These are phyloP conservation scores for Stenoptilia bipunctidactyla DNA, from an alignment of 2,888 invertebrate species.

Conservation along the genomic window DNA sequence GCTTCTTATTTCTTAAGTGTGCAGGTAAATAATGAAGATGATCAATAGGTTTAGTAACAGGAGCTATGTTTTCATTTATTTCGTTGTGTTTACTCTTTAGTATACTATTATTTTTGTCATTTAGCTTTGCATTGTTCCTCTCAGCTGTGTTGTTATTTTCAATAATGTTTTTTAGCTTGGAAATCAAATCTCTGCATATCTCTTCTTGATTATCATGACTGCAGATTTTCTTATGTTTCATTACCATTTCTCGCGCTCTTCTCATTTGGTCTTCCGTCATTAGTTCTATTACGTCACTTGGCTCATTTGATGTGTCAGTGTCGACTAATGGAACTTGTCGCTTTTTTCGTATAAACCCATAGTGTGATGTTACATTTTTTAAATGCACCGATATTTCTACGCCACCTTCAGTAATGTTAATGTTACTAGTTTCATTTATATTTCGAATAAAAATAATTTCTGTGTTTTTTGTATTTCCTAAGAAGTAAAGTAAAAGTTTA, in stretches of 20 bases:
- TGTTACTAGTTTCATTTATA: slow-evolving; percentile 28
- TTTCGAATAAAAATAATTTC: slow-evolving; percentile 41
- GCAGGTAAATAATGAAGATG: too few relatives aligned
- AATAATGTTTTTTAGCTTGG: slow-evolving; percentile 28
- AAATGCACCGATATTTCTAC: slow-evolving; percentile 30
- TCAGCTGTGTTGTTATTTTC: background rate
- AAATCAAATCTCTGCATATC: slow-evolving; percentile 40
- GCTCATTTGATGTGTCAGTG: slow-evolving; percentile 6
- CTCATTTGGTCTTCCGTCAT: slow-evolving; percentile 26
- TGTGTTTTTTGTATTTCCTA: slow-evolving; percentile 29
- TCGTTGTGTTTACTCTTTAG: background rate
- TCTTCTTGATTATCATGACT: slow-evolving; percentile 31
- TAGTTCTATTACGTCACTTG: slow-evolving; percentile 20
- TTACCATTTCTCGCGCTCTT: slow-evolving; percentile 39
- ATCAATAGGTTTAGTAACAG: too few relatives aligned
- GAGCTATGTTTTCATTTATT: background rate
- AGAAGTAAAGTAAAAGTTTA: too few relatives aligned
- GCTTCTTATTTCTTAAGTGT: too few relatives aligned
- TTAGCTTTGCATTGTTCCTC: background rate
- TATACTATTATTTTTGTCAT: background rate
- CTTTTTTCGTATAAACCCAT: slow-evolving; percentile 25
- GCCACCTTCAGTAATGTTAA: slow-evolving; percentile 27
- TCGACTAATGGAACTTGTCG: slow-evolving; percentile 16
- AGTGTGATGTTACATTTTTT: slow-evolving; percentile 28
- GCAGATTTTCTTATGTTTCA: slow-evolving; percentile 39